Evolutionary conservation across 1,140 invertebrate species (phyloP).

Genomic region (Drosophila virilis): DNA sequence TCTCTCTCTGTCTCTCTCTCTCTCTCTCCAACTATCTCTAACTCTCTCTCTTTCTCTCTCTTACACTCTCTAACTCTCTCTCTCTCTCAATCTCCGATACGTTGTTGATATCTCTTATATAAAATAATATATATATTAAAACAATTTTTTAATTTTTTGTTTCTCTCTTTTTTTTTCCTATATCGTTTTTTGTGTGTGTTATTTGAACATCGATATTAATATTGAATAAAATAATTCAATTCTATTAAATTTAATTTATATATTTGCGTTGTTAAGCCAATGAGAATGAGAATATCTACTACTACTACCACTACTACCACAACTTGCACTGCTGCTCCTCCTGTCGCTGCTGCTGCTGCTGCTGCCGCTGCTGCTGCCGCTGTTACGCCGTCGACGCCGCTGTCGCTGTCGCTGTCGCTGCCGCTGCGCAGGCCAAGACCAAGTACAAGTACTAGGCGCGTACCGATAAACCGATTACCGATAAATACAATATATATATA

Average conservation of each 20-base stretch:
- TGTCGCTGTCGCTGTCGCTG: conserved; percentile 12
- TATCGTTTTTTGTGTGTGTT: conserved; percentile 65
- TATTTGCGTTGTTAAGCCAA: conserved; percentile 84
- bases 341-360: conserved; percentile 60
- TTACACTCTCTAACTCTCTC: conserved; percentile 13
- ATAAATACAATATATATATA: conserved; percentile 23
- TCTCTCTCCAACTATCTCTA: conserved; percentile 14
- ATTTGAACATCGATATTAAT: conserved; percentile 69
- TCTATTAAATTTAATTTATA: conserved; percentile 82
- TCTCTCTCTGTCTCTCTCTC: conserved; percentile 21
- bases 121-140: conserved; percentile 43
- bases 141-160: conserved; percentile 54
- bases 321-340: conserved; percentile 80
- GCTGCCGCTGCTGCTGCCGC: conserved; percentile 42
- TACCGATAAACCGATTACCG: conserved; percentile 38
- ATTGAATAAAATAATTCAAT: conserved; percentile 46
- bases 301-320: conserved; percentile 75
- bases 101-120: conserved; percentile 35
- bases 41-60: conserved; percentile 9
- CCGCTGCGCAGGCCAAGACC: conserved; percentile 14
- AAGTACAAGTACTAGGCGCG: conserved; percentile 55
- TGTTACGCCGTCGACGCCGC: conserved; percentile 7
- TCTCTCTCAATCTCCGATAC: conserved; percentile 1
- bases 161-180: conserved; percentile 47
- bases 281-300: conserved; percentile 84